A percentile compares a stretch with the other conserved stretches of the same genome.
phyloP scores from a whole-genome alignment of 2,888 invertebrate species.

The Plagodis pulveraria region DNA sequence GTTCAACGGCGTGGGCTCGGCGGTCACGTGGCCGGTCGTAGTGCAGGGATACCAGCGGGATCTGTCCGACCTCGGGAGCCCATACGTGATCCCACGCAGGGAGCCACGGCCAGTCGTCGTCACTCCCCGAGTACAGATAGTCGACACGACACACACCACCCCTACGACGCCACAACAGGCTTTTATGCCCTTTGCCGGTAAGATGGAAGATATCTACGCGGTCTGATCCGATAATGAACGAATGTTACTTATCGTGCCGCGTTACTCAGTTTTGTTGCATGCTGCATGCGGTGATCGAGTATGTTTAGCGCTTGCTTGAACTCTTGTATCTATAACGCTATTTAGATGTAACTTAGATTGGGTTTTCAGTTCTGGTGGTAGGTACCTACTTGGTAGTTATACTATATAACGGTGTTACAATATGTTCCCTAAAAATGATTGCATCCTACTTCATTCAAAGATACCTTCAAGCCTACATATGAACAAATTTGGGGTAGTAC shows the following conservation, averaged over 20 bases:
- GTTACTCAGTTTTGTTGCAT: constrained; percentile 30
- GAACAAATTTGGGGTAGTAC: too few species aligned
- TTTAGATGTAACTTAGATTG: background rate
- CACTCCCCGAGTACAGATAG: constrained; percentile 12
- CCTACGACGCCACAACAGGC: constrained; percentile 44
- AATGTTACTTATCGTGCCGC: background rate
- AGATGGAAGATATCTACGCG: constrained; percentile 43
- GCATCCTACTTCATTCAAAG: too few species aligned
- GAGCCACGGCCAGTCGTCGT: constrained; percentile 16
- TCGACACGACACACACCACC: constrained; percentile 33
- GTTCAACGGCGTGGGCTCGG: constrained; percentile 91
- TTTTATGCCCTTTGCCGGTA: constrained; percentile 64
- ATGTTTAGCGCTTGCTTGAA: constrained; percentile 35
- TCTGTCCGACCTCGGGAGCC: constrained; percentile 48
- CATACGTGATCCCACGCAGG: constrained; percentile 49
- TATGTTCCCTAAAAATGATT: too few species aligned
- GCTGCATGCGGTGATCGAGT: constrained; percentile 38
- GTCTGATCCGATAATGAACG: background rate
- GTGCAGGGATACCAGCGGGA: constrained; percentile 90
- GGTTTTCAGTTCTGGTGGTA: background rate
- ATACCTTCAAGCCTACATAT: too few species aligned
- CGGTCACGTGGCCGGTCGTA: constrained; percentile 91
- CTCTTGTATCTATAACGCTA: constrained; percentile 29
- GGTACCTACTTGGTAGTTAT: too few species aligned
- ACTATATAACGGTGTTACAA: too few species aligned